phyloP scores from a whole-genome alignment of 1,140 invertebrate genomes.

The Drosophila punjabiensis region DNA sequence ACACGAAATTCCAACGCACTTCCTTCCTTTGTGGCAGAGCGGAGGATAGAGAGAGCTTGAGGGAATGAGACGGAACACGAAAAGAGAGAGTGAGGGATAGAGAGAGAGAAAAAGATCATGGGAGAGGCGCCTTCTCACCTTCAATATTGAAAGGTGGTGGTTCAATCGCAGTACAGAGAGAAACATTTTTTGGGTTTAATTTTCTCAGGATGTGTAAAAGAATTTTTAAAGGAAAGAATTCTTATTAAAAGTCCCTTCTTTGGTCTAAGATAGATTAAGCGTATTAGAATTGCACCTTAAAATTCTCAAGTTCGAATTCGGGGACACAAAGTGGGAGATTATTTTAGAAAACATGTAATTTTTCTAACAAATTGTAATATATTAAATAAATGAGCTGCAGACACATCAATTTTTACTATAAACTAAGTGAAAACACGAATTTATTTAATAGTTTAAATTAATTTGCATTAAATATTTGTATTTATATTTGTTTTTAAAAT shows the following conservation, averaged over 20 bases:
- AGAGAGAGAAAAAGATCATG: not conserved
- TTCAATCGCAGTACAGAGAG: slow-evolving; percentile 10
- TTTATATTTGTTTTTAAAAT: no score
- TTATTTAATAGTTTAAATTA: not conserved
- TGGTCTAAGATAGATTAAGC: no score
- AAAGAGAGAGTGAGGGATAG: not conserved
- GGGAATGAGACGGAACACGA: not conserved
- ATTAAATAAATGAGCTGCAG: not conserved
- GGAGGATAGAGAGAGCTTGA: not conserved
- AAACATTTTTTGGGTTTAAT: not conserved
- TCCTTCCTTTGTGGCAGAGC: not conserved
- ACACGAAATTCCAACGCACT: slow-evolving; percentile 13
- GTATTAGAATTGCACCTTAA: not conserved
- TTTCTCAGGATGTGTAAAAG: not conserved
- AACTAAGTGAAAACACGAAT: not conserved
- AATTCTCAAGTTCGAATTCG: not conserved
- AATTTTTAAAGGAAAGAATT: not conserved
- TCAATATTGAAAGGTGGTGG: slow-evolving; percentile 47
- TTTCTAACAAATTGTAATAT: not conserved
- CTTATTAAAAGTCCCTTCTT: not conserved
- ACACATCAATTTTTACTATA: not conserved
- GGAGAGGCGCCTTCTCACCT: slow-evolving; percentile 17
- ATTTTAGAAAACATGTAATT: no score
- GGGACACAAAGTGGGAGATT: no score
- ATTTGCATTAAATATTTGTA: not conserved